Evolutionary conservation across 2,113 vertebrate species (phyloP), one percentile per base, ranked within the genome.

Genomic region (Cyphomyrus discorhynchus): DNA sequence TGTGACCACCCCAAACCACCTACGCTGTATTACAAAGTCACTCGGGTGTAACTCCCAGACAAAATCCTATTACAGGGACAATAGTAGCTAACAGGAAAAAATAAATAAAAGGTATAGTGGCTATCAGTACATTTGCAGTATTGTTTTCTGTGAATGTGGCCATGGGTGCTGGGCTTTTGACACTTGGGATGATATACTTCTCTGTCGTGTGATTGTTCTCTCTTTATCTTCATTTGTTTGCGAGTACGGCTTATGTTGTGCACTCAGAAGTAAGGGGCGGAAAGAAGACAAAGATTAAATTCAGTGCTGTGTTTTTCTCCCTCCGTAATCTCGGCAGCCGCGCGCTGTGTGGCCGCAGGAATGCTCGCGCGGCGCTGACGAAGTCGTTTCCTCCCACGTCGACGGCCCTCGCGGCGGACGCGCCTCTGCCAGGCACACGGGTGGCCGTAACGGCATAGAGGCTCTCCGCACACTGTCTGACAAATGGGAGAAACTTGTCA

Each of bases 211-310:
- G 35, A 31, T 39, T 45, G 27, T 45, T 35, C 62, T 88, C 53
- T 46, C 17, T 53, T 87, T 39, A 27, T 42, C 56, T 17, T 66
- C 35, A 88, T 66, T 88, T 35, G 31, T 52, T 87, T 53, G 31
- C 11, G 50, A 87, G 49, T 35, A 35, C 50, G 6, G 47, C 31
- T 35, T 9, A 10, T 86, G 83, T 50, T 13, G 3, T 87, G 85
- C 27, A 5, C 85, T 35, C 85, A 27, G 85, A 56, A 35, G 13
- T 80, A 10, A 35, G 70, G 74, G 17, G 27, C 13, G 24, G 53
- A 53, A 87, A 56, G 50, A 53, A 87, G 47, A 86, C n/a, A 87
- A 27, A 53, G 49, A 53, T 87, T 53, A 56, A 87, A 87, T 87
- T 52, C 50, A 10, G 9, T 42, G 27, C 87, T 13, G 17, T 62